phyloP scores from a whole-genome alignment of 2,113 vertebrate species.

The Scomber colias region DNA sequence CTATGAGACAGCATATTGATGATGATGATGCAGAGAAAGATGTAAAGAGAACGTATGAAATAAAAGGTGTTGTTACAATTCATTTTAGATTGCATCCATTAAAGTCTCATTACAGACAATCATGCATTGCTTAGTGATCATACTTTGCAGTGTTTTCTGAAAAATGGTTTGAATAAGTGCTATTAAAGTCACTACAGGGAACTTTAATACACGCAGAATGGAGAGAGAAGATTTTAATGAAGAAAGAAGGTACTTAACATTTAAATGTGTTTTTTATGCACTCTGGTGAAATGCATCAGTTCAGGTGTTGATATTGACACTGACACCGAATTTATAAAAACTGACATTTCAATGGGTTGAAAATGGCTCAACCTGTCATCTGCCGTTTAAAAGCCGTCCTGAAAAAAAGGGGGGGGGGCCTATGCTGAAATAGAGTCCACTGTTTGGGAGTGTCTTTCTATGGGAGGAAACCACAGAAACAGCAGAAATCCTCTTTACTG shows the following conservation, averaged over 20 bases:
- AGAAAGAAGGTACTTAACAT: conserved; percentile 10
- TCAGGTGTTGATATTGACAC: too few species aligned
- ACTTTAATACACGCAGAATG: conserved; percentile 29
- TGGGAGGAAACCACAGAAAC: too few species aligned
- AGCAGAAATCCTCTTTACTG: too few species aligned
- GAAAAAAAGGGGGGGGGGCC: too few species aligned
- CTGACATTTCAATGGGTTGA: too few species aligned
- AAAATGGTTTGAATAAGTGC: conserved; percentile 37
- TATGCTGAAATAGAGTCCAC: too few species aligned
- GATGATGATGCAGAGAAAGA: background rate
- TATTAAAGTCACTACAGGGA: background rate
- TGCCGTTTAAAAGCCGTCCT: too few species aligned
- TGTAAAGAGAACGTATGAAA: conserved; percentile 3
- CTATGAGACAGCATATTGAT: conserved; percentile 23
- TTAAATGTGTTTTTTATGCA: too few species aligned
- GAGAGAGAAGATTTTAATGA: conserved; percentile 20
- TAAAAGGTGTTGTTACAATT: conserved; percentile 6
- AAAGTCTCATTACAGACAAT: conserved; percentile 31
- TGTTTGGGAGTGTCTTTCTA: too few species aligned
- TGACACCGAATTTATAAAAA: too few species aligned
- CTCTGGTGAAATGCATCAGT: too few species aligned
- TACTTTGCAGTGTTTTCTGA: conserved; percentile 9
- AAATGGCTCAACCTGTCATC: too few species aligned
- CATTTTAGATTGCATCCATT: conserved; percentile 47
- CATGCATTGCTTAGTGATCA: conserved; percentile 3